Base-by-base conservation (phyloP, 2,113 vertebrate genomes). In the Talpa occidentalis region DNA sequence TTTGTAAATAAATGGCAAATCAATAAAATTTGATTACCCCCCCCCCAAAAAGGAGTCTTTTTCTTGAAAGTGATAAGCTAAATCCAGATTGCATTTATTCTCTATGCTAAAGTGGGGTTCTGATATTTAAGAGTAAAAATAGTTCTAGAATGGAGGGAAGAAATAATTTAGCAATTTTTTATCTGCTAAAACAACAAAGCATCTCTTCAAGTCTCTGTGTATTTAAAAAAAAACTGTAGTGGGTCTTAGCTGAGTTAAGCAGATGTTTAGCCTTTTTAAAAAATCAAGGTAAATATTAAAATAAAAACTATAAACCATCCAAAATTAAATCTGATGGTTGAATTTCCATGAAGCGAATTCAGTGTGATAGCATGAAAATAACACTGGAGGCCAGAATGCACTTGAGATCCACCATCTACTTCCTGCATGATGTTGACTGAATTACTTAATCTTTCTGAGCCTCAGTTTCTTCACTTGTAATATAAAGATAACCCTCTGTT, bases 171-270 rank as follows among this genome's bases (percentile, higher is more conserved):
- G n/a, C 62, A 28, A 74, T n/a, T 70, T 56, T 40, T 73, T 93
- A 10, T 91, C 78, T 66, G 49, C 70, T 72, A 90, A 79, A 91
- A 85, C 30, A 88, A 72, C 30, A 79, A 5, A 67, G 42, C 49
- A 56, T 91, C 6, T 85, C 37, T 42, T 84, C 35, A 88, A 49
- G 42, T 77, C 26, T 59, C 47, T 44, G 4, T 67, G 6, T 67
- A 42, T 86, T 89, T 66, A 76, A 94, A 92, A 88, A 76, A 94
- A 92, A 88, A 64, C 42, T 77, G 40, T 28, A 93, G 67, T 54
- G 16, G n/a, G 5, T 74, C 32, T 89, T 93, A 78, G 40, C 62
- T 91, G n/a, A 82, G 14, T 86, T 17, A 70, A 73, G 47, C 59
- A 86, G 59, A 19, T 85, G 74, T 56, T 66, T 19, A 80, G n/a